Conservation (phyloP, 1,140 invertebrate species). For the Drosophila littoralis region DNA sequence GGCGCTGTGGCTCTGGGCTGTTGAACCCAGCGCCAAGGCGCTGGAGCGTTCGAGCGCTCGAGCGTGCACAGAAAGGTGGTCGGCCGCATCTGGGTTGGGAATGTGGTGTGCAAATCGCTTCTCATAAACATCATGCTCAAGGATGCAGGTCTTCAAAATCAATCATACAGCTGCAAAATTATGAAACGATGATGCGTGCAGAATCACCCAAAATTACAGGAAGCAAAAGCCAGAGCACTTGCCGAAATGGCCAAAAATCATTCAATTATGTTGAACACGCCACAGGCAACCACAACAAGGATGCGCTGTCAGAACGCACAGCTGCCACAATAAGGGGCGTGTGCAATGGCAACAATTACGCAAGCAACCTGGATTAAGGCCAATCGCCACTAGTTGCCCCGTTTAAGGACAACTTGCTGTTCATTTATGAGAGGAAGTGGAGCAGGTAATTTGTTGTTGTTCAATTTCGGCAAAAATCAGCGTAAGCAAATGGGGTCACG, state of each 20-base stretch:
- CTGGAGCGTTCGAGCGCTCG: slow-evolving; percentile 56
- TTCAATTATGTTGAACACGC: slow-evolving; percentile 63
- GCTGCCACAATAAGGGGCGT: slow-evolving; percentile 42
- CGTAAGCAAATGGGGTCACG: slow-evolving; percentile 52
- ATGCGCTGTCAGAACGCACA: slow-evolving; percentile 29
- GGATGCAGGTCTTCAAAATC: slow-evolving; percentile 56
- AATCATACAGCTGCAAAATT: slow-evolving; percentile 53
- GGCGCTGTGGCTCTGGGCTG: slow-evolving; percentile 56
- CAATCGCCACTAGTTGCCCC: slow-evolving; percentile 7
- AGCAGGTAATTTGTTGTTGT: slow-evolving; percentile 17
- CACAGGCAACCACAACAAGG: slow-evolving; percentile 40
- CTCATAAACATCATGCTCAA: slow-evolving; percentile 43
- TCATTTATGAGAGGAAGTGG: slow-evolving; percentile 54
- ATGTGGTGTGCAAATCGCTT: slow-evolving; percentile 26
- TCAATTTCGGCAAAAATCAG: slow-evolving; percentile 26
- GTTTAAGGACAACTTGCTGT: slow-evolving; percentile 43
- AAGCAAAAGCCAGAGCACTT: slow-evolving; percentile 71
- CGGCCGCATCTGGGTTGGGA: slow-evolving; percentile 22
- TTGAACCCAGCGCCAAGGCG: slow-evolving; percentile 56
- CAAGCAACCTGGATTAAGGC: slow-evolving; percentile 30
- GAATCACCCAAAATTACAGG: slow-evolving; percentile 78
- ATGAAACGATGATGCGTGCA: slow-evolving; percentile 44
- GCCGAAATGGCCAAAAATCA: slow-evolving; percentile 75
- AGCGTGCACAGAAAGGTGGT: slow-evolving; percentile 44
- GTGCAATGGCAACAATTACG: slow-evolving; percentile 39